Evolutionary conservation across 2,888 invertebrate species (phyloP), one percentile per base, ranked within the genome.

Genomic region (Diabrotica balteata): DNA sequence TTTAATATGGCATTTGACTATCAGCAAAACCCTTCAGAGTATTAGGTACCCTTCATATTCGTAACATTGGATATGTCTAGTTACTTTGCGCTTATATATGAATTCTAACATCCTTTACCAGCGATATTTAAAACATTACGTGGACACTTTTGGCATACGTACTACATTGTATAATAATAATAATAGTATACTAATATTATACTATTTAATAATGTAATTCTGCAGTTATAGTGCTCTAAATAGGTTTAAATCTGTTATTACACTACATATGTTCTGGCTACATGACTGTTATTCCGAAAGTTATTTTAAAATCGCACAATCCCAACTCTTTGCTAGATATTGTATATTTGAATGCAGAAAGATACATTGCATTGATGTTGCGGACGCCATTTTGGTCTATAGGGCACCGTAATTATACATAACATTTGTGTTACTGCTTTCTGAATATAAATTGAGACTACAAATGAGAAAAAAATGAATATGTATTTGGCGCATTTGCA

Each of bases 381-480:
- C 42, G 8, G 53, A 1, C 43, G 10, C 42, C 53, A 54, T 54
- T 54, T 54, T 42, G 8, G 53, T 53, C 42, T 53, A 53, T 42
- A 53, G 53, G 43, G 42, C 53, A 42, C 9, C 42, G 32, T 53
- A 53, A 53, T 53, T 53, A 54, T 54, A 54, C 53, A 54, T 32
- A 32, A 32, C 53, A 54, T 54, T 54, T 9, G 53, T 51, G 64
- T 46, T 57, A 64, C 60, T 64, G 63, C 63, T 68, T 60, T 55
- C 49, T 47, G 60, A 59, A 68, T 60, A 68, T 68, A 51, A 63
- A 63, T 67, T 62, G 67, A 47, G 50, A 57, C 47, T 49, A 53
- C 59, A 63, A 68, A 68, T 60, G 53, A 55, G 64, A 54, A 68
- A 68, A 62, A 58, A 67, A 62, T 67, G 62, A 68, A 68, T 68